Percentiles rank a stretch among this genome's conserved stretches.
Evolutionary conservation across 1,140 invertebrate species (phyloP).

Genomic region (Plectrocnemia conspersa): DNA sequence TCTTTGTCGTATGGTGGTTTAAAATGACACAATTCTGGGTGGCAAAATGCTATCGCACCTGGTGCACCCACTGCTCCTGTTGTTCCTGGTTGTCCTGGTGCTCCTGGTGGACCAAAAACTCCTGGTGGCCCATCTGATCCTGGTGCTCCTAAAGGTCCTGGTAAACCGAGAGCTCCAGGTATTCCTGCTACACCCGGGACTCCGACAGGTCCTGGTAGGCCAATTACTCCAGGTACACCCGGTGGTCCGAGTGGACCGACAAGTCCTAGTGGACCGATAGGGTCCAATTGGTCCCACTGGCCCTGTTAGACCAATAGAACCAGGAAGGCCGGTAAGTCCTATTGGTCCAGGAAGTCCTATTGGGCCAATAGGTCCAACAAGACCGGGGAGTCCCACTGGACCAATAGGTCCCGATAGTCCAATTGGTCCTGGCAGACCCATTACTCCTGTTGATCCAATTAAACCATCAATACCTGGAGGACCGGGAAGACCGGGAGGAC

Average conservation of each 20-base stretch:
- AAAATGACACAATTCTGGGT: too few species aligned
- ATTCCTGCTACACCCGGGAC: background rate
- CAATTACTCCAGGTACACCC: conserved; percentile 9
- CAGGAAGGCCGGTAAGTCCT: background rate
- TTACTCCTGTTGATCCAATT: background rate
- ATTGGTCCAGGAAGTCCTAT: background rate
- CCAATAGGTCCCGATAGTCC: background rate
- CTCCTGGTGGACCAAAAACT: background rate
- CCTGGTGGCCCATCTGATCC: background rate
- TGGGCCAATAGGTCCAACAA: conserved; percentile 14
- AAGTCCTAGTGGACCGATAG: conserved; percentile 5
- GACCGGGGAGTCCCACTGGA: background rate
- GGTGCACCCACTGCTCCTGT: too few species aligned
- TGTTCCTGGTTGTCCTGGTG: background rate
- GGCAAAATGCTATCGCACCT: background rate
- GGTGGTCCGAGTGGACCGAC: background rate
- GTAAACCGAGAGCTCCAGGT: background rate
- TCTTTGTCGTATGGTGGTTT: too few species aligned
- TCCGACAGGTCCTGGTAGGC: background rate
- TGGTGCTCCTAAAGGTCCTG: background rate
- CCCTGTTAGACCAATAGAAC: conserved; percentile 45
- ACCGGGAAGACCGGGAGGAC: background rate
- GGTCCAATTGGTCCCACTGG: conserved; percentile 40
- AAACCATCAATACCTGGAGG: background rate
- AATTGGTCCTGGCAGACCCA: background rate